Evolutionary conservation across 2,888 invertebrate species (phyloP), one percentile per base, ranked within the genome.

Genomic region (Ormyrus pomaceus): DNA sequence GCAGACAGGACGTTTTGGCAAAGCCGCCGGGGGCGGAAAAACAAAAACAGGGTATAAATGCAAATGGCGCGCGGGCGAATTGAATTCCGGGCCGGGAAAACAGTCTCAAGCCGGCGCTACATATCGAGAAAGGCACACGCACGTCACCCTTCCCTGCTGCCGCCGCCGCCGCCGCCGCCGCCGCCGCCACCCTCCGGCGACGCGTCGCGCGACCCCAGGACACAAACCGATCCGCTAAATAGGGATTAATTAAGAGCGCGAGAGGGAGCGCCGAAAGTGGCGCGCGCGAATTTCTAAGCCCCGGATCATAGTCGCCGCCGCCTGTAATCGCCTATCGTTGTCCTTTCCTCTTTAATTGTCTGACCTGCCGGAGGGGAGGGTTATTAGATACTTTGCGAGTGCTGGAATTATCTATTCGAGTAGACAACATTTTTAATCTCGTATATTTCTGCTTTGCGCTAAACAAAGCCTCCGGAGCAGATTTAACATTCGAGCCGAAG

Each of bases 191-290:
- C 81, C 78, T 82, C 75, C 80, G 82, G 83, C 82, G 82, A 81
- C 34, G 34, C 34, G 34, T 34, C 34, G 34, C 4, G 34, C 34
- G 34, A 58, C 11, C 85, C 85, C 84, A 86, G 87, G 85, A 86
- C 34, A 85, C 85, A 86, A 85, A 86, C 87, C 85, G 85, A 87
- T 87, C 84, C 86, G 83, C 85, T 86, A 87, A 88, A 88, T 86
- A 84, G 86, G 84, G 86, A 87, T 89, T 88, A 88, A 88, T 88
- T 87, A 87, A 86, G 85, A 85, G 85, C 83, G 51, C 59, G 59
- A 55, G 64, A 6, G 83, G 79, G 58, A 4, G 34, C 34, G 51
- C 45, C n/a, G 61, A 34, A 10, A 13, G 34, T 34, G 34, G 5
- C 34, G 34, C 34, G 34, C 34, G 34, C 34, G 34, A 34, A 34